phyloP scores from a whole-genome alignment of 2,888 invertebrate species.

The Congeria kusceri region DNA sequence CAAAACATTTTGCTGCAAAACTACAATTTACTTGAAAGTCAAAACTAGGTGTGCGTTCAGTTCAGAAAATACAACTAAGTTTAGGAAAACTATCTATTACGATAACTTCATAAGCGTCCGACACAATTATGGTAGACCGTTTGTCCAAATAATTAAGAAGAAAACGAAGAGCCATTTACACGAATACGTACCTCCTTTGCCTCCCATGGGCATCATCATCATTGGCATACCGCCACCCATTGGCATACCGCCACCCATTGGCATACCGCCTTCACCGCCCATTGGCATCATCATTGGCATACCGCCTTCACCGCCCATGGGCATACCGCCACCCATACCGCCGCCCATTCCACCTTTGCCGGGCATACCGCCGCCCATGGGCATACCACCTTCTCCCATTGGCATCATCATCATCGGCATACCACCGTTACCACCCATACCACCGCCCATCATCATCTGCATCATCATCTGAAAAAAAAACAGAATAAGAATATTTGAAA shows the following conservation, averaged over 20 bases:
- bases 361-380: conserved; percentile 6
- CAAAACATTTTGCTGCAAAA: too few relatives aligned
- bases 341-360: conserved; percentile 13
- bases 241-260: background rate
- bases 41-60: too few relatives aligned
- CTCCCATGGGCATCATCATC: conserved; percentile 2
- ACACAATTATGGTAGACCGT: too few relatives aligned
- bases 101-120: too few relatives aligned
- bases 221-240: background rate
- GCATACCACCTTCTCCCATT: background rate
- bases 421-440: conserved; percentile 13
- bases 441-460: conserved; percentile 13
- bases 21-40: too few relatives aligned
- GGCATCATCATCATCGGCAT: conserved; percentile 27
- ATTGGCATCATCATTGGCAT: conserved; percentile 30
- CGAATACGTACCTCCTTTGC: background rate
- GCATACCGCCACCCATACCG: conserved; percentile 16
- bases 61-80: too few relatives aligned
- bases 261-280: conserved; percentile 3
- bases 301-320: conserved; percentile 9
- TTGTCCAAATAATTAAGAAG: too few relatives aligned
- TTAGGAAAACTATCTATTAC: too few relatives aligned
- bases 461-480: conserved; percentile 22
- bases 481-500: background rate
- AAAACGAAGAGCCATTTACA: too few relatives aligned